phyloP scores from a whole-genome alignment of 2,113 vertebrate species.

The Eulemur macaco region DNA sequence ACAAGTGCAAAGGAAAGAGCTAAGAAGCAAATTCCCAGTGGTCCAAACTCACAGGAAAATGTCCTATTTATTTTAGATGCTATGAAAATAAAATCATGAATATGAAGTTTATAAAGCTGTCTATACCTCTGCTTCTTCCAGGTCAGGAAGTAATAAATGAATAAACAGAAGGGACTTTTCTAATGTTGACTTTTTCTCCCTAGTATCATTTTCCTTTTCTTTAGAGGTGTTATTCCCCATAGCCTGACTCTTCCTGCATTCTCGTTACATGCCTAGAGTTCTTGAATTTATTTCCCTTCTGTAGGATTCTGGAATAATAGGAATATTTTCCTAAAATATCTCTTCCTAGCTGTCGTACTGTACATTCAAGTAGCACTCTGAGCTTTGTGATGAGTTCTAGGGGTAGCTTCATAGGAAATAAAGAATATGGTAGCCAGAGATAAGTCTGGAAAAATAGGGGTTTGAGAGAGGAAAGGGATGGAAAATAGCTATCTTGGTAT shows the following conservation, averaged over 20 bases:
- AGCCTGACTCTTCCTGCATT: conserved; percentile 52
- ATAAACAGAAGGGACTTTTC: conserved; percentile 11
- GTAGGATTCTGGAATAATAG: conserved; percentile 43
- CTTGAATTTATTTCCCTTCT: conserved; percentile 64
- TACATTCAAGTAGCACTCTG: background rate
- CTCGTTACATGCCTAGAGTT: conserved; percentile 26
- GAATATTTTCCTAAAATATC: background rate
- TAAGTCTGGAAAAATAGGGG: background rate
- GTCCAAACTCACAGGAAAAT: conserved; percentile 17
- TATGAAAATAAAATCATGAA: conserved; percentile 40
- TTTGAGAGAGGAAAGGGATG: background rate
- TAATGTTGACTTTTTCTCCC: conserved; percentile 51
- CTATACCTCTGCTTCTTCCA: background rate
- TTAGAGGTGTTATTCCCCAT: conserved; percentile 52
- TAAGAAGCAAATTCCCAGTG: conserved; percentile 2
- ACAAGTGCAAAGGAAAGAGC: conserved; percentile 23
- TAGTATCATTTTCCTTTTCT: conserved; percentile 47
- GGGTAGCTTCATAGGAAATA: background rate
- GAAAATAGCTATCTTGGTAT: background rate
- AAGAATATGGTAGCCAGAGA: conserved; percentile 15
- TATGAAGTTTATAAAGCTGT: background rate
- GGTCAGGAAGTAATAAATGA: background rate
- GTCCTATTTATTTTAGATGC: conserved; percentile 42
- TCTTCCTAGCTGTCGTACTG: conserved; percentile 10
- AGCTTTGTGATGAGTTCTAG: background rate